Percentiles rank a stretch among this genome's conserved stretches.
phyloP scores from a whole-genome alignment of 2,888 invertebrate species.

The Cosmopolites sordidus region DNA sequence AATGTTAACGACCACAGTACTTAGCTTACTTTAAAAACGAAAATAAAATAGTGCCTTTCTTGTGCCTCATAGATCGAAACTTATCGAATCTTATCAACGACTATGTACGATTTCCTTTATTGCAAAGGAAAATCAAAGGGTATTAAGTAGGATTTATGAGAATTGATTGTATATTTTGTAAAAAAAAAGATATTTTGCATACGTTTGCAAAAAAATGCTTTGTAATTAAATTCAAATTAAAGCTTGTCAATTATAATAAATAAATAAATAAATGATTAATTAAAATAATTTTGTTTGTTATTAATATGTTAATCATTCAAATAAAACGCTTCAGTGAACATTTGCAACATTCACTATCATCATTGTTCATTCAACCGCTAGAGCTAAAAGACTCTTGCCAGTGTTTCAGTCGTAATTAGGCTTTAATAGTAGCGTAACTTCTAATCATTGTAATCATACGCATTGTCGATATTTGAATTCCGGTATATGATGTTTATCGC shows the following conservation, averaged over 20 bases:
- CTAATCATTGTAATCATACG: no score
- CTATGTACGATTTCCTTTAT: slow-evolving; percentile 14
- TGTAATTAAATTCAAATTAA: slow-evolving; percentile 44
- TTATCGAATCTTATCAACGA: slow-evolving; percentile 10
- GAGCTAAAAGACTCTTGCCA: no score
- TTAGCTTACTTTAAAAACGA: slow-evolving; percentile 33
- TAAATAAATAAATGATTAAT: slow-evolving; percentile 29
- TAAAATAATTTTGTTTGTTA: no score
- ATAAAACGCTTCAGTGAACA: no score
- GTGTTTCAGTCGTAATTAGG: no score
- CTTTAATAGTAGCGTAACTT: no score
- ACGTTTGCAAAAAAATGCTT: slow-evolving; percentile 36
- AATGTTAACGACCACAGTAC: slow-evolving; percentile 33
- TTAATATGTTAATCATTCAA: no score
- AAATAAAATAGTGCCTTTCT: slow-evolving; percentile 43
- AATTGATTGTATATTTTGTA: slow-evolving; percentile 44
- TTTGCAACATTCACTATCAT: no score
- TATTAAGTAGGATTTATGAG: slow-evolving; percentile 20
- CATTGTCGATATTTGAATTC: no score
- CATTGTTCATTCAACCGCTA: no score
- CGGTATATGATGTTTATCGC: no score
- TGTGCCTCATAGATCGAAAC: slow-evolving; percentile 35
- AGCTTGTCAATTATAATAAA: slow-evolving; percentile 46
- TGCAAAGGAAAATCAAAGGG: slow-evolving; percentile 20
- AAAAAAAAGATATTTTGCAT: slow-evolving; percentile 38